phyloP scores from a whole-genome alignment of 2,888 invertebrate genomes.

The Omphaloscelis lunosa region DNA sequence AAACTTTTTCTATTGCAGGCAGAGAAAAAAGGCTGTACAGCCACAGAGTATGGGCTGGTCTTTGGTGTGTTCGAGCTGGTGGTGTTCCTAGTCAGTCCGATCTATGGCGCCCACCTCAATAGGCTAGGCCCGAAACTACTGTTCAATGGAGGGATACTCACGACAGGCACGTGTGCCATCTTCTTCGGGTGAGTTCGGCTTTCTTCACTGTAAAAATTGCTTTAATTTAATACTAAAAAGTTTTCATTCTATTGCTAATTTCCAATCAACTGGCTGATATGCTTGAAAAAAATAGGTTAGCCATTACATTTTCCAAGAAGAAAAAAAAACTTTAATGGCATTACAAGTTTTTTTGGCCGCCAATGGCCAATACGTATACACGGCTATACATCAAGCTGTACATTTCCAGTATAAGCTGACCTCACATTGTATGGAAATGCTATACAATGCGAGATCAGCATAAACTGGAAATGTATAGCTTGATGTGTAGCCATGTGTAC shows the following conservation, averaged over 20 bases:
- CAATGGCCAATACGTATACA: slow-evolving; percentile 15
- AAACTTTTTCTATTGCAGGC: slow-evolving; percentile 90
- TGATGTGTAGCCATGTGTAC: too few relatives aligned
- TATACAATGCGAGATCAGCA: too few relatives aligned
- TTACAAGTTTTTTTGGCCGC: neutral
- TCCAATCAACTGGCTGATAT: neutral
- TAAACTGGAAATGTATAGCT: too few relatives aligned
- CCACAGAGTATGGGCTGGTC: slow-evolving; percentile 96
- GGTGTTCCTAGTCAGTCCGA: slow-evolving; percentile 95
- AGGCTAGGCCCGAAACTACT: slow-evolving; percentile 94
- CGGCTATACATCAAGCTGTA: too few relatives aligned
- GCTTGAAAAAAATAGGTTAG: neutral
- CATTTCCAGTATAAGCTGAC: too few relatives aligned
- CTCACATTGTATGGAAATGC: too few relatives aligned
- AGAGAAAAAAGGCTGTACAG: slow-evolving; percentile 94
- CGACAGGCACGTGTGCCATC: slow-evolving; percentile 95
- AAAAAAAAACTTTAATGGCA: neutral
- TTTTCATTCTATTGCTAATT: neutral
- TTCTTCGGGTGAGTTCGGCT: slow-evolving; percentile 92
- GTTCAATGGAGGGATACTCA: slow-evolving; percentile 95
- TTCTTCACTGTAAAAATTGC: neutral
- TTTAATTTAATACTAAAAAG: neutral
- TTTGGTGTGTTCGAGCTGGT: slow-evolving; percentile 96
- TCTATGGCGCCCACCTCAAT: slow-evolving; percentile 95
- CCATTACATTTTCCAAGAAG: neutral